These are phyloP conservation scores for Metaphire vulgaris DNA, from an alignment of 1,140 invertebrate species.

Conservation along the genomic window DNA sequence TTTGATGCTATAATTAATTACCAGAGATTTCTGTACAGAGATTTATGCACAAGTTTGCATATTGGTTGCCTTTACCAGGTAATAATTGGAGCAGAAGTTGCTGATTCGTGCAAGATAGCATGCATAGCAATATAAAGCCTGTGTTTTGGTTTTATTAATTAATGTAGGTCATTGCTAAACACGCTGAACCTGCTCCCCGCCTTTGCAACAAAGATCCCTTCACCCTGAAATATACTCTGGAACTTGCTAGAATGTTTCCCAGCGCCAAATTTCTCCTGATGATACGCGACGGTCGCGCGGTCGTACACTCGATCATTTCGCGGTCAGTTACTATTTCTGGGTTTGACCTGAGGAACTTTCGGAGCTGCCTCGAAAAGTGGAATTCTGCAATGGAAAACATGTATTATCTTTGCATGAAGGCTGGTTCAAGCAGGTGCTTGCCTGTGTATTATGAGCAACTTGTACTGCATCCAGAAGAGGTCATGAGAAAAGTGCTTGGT, in stretches of 20 bases:
- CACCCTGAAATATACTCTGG: slow-evolving; percentile 86
- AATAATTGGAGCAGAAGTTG: too few species aligned
- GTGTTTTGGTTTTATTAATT: too few species aligned
- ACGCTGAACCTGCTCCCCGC: slow-evolving; percentile 77
- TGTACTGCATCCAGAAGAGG: slow-evolving; percentile 78
- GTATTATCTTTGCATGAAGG: slow-evolving; percentile 75
- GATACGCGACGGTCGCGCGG: slow-evolving; percentile 90
- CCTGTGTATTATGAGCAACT: slow-evolving; percentile 89
- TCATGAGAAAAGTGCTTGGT: slow-evolving; percentile 76
- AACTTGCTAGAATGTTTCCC: slow-evolving; percentile 60
- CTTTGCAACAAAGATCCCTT: slow-evolving; percentile 98
- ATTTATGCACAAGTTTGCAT: too few species aligned
- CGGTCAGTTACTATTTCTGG: slow-evolving; percentile 92
- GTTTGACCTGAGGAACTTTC: slow-evolving; percentile 83
- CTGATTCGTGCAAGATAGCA: too few species aligned
- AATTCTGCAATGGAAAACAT: slow-evolving; percentile 85
- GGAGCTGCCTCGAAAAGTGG: slow-evolving; percentile 90
- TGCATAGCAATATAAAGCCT: too few species aligned
- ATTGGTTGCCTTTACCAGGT: too few species aligned
- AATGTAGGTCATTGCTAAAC: slow-evolving; percentile 82
- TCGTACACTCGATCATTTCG: slow-evolving; percentile 92
- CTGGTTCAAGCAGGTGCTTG: slow-evolving; percentile 76
- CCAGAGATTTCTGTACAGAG: too few species aligned
- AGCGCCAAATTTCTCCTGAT: slow-evolving; percentile 90
- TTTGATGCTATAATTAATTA: too few species aligned